Evolutionary conservation across 2,888 invertebrate species (phyloP), one percentile per base, ranked within the genome.

Genomic region (Chironomus tentans): DNA sequence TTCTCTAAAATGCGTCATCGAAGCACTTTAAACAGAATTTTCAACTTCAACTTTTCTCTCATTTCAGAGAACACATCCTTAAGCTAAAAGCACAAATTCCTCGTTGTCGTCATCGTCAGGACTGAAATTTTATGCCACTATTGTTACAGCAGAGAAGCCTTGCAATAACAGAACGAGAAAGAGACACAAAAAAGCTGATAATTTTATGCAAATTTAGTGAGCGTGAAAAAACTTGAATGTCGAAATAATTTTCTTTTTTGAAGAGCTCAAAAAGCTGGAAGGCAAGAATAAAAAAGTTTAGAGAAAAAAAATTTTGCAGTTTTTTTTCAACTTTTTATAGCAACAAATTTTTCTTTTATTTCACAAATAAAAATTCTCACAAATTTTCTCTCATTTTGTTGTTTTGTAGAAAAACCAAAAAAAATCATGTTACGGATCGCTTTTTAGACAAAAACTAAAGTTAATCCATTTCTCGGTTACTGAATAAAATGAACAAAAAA

Each of bases 201-300:
- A 65, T 65, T 65, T 65, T 65, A 65, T 65, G 65, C 24, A 65
- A 65, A 65, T 65, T 65, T 65, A 15, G 56, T 56, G 56, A 56
- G 56, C 56, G 56, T 56, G 56, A 56, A 56, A 56, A 56, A 56
- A 56, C 56, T 56, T 18, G 56, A 56, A 56, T 56, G 56, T 56
- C 5, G 15, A 15, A 56, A 18, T 56, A 15, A 18, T 56, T 50
- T 50, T 50, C 5, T 28, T 28, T 6, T 28, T 10, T 10, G 38
- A 38, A 2, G 38, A 38, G 38, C 38, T 38, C 38, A 56, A 56
- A 56, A 18, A 56, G 18, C 56, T 56, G 56, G 7, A 56, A 56
- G 56, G 56, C 56, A 56, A 56, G 15, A 56, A 56, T 15, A 2
- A n/a, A 65, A 62, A 65, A 65, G 24, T 21, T 65, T 65, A 10